Conservation (phyloP, 2,888 invertebrate genomes). For the Odiellus spinosus region DNA sequence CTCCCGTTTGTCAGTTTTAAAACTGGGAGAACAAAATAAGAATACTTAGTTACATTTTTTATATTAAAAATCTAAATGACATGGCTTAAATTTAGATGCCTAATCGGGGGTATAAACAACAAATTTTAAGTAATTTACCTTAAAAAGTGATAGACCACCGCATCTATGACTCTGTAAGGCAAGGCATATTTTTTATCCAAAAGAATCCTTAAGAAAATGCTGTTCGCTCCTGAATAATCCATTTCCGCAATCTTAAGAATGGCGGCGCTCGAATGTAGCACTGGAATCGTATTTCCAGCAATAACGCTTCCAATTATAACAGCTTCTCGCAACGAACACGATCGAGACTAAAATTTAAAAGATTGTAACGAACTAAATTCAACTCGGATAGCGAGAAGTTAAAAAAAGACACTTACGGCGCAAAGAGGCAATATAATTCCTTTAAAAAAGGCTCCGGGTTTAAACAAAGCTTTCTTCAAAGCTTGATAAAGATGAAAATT, state of each 20-base stretch:
- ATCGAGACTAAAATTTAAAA: slow-evolving; percentile 49
- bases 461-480: slow-evolving; percentile 76
- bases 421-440: slow-evolving; percentile 49
- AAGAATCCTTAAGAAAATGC: slow-evolving; percentile 80
- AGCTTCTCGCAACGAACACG: slow-evolving; percentile 87
- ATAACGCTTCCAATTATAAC: slow-evolving; percentile 85
- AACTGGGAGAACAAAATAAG: slow-evolving; percentile 40
- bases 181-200: slow-evolving; percentile 96
- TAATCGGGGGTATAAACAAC: too few species aligned
- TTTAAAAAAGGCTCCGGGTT: slow-evolving; percentile 97
- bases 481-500: slow-evolving; percentile 96
- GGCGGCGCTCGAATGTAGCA: slow-evolving; percentile 86
- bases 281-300: slow-evolving; percentile 77
- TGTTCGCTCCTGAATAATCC: slow-evolving; percentile 91
- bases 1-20: slow-evolving; percentile 60
- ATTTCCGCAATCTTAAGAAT: slow-evolving; percentile 90
- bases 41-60: too few species aligned
- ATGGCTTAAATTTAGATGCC: too few species aligned
- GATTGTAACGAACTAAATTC: not conserved
- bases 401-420: slow-evolving; percentile 33
- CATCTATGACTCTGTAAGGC: slow-evolving; percentile 87
- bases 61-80: too few species aligned
- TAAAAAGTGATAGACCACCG: slow-evolving; percentile 81
- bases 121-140: slow-evolving; percentile 40
- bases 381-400: not conserved